A percentile compares a stretch with the other conserved stretches of the same genome.
phyloP scores from a whole-genome alignment of 2,888 invertebrate genomes.

The Nephrotoma appendiculata region DNA sequence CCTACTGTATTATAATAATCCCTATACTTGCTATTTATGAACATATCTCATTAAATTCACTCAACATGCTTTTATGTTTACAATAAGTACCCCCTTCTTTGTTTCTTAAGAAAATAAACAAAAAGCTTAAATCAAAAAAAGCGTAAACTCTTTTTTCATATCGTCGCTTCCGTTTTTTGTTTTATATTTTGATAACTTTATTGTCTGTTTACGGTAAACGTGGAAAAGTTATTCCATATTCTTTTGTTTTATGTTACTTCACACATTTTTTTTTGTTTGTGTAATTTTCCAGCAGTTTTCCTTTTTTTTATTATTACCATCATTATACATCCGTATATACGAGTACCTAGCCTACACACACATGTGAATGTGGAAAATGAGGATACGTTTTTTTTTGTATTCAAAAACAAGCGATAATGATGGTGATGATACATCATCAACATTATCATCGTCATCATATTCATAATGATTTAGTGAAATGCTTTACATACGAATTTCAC shows the following conservation, averaged over 20 bases:
- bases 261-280: neutral
- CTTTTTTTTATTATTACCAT: neutral
- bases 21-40: neutral
- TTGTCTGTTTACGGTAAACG: neutral
- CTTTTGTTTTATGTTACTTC: neutral
- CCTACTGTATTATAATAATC: neutral
- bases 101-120: neutral
- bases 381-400: neutral
- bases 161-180: neutral
- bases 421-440: neutral
- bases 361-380: neutral
- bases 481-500: too few species aligned
- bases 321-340: neutral
- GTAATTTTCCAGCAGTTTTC: neutral
- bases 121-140: neutral
- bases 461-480: too few species aligned
- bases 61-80: neutral
- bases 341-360: neutral
- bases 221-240: neutral
- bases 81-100: neutral
- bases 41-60: neutral
- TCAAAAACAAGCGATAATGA: neutral
- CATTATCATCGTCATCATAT: too few species aligned
- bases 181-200: neutral
- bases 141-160: neutral